phyloP scores from a whole-genome alignment of 53 echinoderm and acorn worm genomes.

The Mesocentrotus franciscanus region DNA sequence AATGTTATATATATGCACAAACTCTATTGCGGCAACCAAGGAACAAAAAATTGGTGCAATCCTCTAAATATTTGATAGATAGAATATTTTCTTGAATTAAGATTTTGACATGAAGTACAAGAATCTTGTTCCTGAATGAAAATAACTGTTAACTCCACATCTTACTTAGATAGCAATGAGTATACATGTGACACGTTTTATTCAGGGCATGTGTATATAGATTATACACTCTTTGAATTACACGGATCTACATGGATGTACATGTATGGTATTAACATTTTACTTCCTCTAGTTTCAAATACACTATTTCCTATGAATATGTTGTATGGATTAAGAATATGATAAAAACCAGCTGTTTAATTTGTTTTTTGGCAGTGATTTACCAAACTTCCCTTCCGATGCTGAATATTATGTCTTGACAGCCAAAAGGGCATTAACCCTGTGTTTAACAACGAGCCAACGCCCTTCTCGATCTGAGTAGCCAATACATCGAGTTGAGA shows the following conservation, averaged over 20 bases:
- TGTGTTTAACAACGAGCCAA: too few relatives aligned
- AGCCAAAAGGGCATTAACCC: too few relatives aligned
- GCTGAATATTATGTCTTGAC: too few relatives aligned
- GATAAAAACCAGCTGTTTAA: too few relatives aligned
- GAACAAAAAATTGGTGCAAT: not conserved
- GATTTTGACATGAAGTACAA: not conserved
- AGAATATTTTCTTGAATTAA: not conserved
- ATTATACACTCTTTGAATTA: too few relatives aligned
- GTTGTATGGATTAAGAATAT: not conserved
- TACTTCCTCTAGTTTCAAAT: not conserved
- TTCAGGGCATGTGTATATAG: not conserved
- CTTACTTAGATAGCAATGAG: not conserved
- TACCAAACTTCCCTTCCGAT: too few relatives aligned
- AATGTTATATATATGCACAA: not conserved
- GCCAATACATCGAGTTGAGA: too few relatives aligned
- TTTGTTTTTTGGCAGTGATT: too few relatives aligned
- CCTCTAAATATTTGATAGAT: not conserved
- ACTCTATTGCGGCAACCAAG: not conserved
- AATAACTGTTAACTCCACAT: not conserved
- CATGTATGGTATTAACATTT: not conserved
- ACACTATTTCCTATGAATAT: not conserved
- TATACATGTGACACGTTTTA: not conserved
- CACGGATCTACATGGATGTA: not conserved
- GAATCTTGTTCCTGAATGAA: not conserved
- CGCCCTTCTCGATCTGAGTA: too few relatives aligned